Percentiles rank a stretch among this genome's conserved stretches.
phyloP scores from a whole-genome alignment of 2,113 vertebrate species.

The Cheirogaleus medius region DNA sequence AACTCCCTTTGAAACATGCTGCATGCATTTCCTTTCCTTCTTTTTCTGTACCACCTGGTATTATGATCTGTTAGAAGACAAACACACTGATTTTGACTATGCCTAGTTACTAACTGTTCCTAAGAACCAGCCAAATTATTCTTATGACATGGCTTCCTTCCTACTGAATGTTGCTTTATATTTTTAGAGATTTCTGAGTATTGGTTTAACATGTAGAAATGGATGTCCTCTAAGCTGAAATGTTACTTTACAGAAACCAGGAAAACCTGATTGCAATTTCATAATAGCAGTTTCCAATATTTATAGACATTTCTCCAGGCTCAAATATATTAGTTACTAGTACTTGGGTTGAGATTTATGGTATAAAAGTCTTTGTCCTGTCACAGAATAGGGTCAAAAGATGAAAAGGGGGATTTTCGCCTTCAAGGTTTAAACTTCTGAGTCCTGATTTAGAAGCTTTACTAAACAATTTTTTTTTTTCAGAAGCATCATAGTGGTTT shows the following conservation, averaged over 20 bases:
- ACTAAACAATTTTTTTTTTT: background rate
- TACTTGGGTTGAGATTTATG: background rate
- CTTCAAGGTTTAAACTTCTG: background rate
- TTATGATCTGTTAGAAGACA: constrained; percentile 70
- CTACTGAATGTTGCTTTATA: constrained; percentile 33
- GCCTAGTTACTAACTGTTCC: constrained; percentile 70
- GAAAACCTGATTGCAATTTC: constrained; percentile 17
- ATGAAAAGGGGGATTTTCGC: background rate
- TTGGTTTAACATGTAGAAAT: constrained; percentile 3
- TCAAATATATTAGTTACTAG: background rate
- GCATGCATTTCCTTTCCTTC: background rate
- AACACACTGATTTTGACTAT: constrained; percentile 55
- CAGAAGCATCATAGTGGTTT: background rate
- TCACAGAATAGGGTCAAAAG: background rate
- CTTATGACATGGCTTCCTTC: constrained; percentile 53
- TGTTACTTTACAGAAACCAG: constrained; percentile 33
- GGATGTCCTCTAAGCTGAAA: background rate
- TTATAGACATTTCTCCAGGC: background rate
- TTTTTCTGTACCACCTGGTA: constrained; percentile 48
- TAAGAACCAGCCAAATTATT: constrained; percentile 66
- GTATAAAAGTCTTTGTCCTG: background rate
- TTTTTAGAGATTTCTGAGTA: constrained; percentile 61
- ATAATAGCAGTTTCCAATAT: background rate
- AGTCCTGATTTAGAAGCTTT: background rate
- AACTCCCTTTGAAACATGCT: background rate